Base-by-base conservation (phyloP, 1,140 invertebrate species). In the Aleiodes sp. region DNA sequence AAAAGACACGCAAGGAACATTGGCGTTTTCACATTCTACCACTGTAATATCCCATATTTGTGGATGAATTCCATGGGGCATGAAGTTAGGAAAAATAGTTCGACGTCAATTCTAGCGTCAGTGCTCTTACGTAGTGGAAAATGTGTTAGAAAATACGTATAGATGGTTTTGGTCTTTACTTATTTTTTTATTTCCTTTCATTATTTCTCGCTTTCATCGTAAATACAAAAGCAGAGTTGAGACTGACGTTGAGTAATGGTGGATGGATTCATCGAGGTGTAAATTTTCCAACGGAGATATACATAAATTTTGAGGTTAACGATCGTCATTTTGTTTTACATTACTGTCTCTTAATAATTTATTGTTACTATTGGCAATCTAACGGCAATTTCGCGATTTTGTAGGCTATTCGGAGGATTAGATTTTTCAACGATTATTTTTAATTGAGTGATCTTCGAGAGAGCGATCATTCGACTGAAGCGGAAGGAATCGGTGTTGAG, bases 1-100 rank as follows among this genome's bases (percentile, higher is more conserved):
- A n/a, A n/a, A n/a, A n/a, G n/a, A n/a, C n/a, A n/a, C n/a, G 26
- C 46, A 52, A 52, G n/a, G 46, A 52, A 52, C 46, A 52, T 52
- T 52, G 46, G 26, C 46, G 46, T 52, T 52, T 52, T 52, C 46
- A 52, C 46, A 21, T 52, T 52, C 26, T 52, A 21, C n/a, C n/a
- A n/a, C n/a, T 52, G 46, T 52, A 52, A n/a, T n/a, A n/a, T n/a
- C 26, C 46, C 46, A 52, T 52, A 52, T 21, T 16, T 52, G n/a
- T n/a, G n/a, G n/a, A 24, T 52, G 46, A 52, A 52, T 52, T 52
- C 46, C 46, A 52, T 52, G 46, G 26, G 46, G 46, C 46, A 16
- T 52, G 46, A 24, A 16, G n/a, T n/a, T n/a, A n/a, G 46, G 26
- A 21, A 52, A 52, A 52, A 52, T 52, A 52, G 46, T 52, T 21